A percentile compares a stretch with the other conserved stretches of the same genome.
Evolutionary conservation across 2,113 vertebrate genomes (phyloP).

Genomic region (Crotalus helleri): DNA sequence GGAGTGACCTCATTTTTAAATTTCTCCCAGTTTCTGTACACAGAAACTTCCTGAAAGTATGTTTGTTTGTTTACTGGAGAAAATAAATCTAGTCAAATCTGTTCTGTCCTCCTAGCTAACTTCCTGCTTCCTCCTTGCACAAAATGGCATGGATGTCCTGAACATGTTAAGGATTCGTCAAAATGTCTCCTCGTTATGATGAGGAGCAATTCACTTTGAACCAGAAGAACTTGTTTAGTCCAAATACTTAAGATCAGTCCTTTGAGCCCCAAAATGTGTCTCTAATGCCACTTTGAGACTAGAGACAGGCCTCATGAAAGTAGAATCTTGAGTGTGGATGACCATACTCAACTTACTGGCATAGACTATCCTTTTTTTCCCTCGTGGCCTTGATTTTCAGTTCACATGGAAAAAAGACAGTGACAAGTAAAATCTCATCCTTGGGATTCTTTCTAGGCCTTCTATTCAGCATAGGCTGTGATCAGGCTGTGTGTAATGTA

Average conservation of each 20-base stretch:
- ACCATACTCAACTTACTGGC: neutral
- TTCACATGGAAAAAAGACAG: neutral
- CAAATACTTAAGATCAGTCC: neutral
- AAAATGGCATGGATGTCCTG: neutral
- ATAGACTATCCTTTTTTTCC: neutral
- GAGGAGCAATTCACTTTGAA: neutral
- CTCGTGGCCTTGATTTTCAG: neutral
- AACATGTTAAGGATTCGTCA: neutral
- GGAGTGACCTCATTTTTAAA: neutral
- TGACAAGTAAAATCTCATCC: neutral
- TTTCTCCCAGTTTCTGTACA: neutral
- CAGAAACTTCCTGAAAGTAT: neutral
- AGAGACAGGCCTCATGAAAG: neutral
- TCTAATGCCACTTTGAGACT: neutral
- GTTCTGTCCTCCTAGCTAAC: neutral
- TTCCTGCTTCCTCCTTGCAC: neutral
- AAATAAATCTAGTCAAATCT: neutral
- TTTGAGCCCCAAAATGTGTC: neutral
- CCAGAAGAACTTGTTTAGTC: neutral
- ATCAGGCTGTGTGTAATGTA: neutral
- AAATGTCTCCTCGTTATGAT: neutral
- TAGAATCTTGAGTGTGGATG: neutral
- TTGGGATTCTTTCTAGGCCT: neutral
- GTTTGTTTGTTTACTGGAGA: neutral
- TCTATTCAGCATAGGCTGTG: neutral